Evolutionary conservation across 1,140 invertebrate genomes (phyloP), one percentile per base, ranked within the genome.

Genomic region (Anastrepha ludens): DNA sequence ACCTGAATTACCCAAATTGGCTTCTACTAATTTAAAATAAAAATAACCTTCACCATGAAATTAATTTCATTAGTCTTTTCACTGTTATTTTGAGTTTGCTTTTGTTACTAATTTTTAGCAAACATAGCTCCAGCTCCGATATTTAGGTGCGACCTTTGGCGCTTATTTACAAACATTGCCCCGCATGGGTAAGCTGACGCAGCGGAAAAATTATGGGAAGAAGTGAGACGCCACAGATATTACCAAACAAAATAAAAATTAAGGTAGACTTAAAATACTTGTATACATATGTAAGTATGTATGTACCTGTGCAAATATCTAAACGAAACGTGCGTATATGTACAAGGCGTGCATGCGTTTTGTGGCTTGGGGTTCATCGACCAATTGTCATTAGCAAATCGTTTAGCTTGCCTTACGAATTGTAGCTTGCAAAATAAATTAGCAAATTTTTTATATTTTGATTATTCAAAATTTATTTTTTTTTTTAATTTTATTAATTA

Each of bases 21-120:
- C 8, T 65, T 65, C 29, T 65, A 39, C 13, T 39, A 11, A 13
- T 41, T 20, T 5, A 4, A 13, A 67, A 67, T 39, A 17, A 74
- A 74, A 17, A 17, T n/a, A 41, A 74, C 67, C 67, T 74, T 74
- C 67, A 74, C 67, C 67, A 44, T 74, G 67, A 74, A 74, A 74
- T 47, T 74, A 8, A 8, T 67, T 17, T 44, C 67, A 74, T 44
- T 74, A 74, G 11, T 47, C 4, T 74, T 67, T 67, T 41, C 39
- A 15, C 64, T 67, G 6, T 55, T 55, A 55, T 55, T 55, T 55
- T 11, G 11, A 47, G 41, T 47, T 6, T 74, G 6, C 15, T 74
- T 74, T 44, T 41, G 13, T 74, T 29, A 29, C 29, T 29, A 29
- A 29, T 29, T 29, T 29, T 29, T 74, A 44, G 39, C 15, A 41